phyloP scores from a whole-genome alignment of 2,113 vertebrate genomes.

The Phocoena phocoena region DNA sequence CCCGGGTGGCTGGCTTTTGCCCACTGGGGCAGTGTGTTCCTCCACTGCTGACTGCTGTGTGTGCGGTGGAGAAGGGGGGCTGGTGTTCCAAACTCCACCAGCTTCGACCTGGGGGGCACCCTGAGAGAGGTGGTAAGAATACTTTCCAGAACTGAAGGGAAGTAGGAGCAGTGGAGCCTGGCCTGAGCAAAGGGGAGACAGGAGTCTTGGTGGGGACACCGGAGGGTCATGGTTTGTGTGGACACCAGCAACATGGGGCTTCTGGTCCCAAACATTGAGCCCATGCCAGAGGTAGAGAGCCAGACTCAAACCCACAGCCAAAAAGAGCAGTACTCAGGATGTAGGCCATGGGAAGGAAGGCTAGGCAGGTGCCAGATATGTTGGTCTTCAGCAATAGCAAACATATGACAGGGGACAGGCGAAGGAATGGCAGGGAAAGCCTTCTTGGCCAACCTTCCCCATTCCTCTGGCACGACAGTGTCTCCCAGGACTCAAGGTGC shows the following conservation, averaged over 20 bases:
- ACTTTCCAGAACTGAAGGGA: not conserved
- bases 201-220: not conserved
- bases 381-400: not conserved
- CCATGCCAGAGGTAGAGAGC: not conserved
- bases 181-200: not conserved
- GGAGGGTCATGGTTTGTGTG: not conserved
- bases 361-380: not conserved
- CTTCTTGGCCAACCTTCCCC: not conserved
- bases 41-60: not conserved
- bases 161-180: not conserved
- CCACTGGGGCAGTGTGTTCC: no score
- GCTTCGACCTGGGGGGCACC: not conserved
- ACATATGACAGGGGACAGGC: not conserved
- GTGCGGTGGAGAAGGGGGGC: not conserved
- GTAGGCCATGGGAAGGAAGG: not conserved
- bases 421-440: not conserved
- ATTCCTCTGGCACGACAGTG: not conserved
- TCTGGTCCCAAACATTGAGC: not conserved
- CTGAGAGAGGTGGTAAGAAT: not conserved
- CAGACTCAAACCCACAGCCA: not conserved
- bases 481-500: not conserved
- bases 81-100: not conserved
- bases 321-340: not conserved
- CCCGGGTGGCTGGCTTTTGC: not conserved
- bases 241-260: not conserved